Evolutionary conservation across 2,113 vertebrate genomes (phyloP), one percentile per base, ranked within the genome.

Genomic region (Cinclus cinclus): DNA sequence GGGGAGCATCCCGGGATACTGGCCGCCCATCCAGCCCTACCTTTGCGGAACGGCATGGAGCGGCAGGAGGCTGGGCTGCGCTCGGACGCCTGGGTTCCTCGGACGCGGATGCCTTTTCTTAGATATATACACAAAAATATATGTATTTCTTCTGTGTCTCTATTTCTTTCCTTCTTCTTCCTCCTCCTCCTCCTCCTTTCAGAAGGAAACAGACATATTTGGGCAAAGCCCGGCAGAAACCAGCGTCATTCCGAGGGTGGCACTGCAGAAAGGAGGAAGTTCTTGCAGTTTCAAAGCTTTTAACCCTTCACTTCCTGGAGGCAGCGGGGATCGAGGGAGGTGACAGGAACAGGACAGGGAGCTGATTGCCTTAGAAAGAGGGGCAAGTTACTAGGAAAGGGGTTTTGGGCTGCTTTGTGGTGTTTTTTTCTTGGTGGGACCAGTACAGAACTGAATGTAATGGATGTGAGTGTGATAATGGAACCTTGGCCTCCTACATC

Each of bases 41-140:
- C 96, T 97, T 94, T 96, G 84, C 95, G 92, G 90, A 92, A 94
- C 44, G 96, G 90, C 96, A 97, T 97, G 80, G 71, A 81, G 82
- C 50, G n/a, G 78, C 41, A 35, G 47, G 77, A 63, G 82, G 74
- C 69, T 49, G 69, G 13, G 64, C 52, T 91, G 81, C 16, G 13
- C 79, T 94, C 33, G 58, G 85, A 8, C 24, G 11, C 41, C n/a
- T 8, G 87, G 35, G 12, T n/a, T 60, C 73, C 12, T 9, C 41
- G 10, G 39, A 2, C 2, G 24, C 18, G 11, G 64, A 2, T 24
- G 28, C 31, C 6, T 74, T 19, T 42, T 62, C 52, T 25, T 27
- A 7, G 4, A 23, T 13, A 7, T 24, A 3, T 17, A 3, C 28
- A 6, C 23, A n/a, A 5, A 13, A 19, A 15, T 4, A 24, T 9